phyloP scores from a whole-genome alignment of 2,113 vertebrate species.

The Pteropus alecto region DNA sequence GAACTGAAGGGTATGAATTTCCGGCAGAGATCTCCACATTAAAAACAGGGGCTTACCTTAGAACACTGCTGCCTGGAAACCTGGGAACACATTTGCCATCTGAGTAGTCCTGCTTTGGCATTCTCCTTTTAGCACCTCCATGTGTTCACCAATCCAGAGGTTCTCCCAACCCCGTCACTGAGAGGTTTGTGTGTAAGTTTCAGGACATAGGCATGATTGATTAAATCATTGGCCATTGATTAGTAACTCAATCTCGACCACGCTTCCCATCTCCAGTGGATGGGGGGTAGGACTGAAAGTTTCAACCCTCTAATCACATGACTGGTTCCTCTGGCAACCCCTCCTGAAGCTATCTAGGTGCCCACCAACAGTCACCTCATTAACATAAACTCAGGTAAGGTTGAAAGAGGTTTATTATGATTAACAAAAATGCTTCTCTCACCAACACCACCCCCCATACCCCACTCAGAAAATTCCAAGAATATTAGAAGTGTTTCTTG shows the following conservation, averaged over 20 bases:
- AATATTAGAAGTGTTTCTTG: background rate
- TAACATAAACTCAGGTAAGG: background rate
- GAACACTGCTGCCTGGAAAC: background rate
- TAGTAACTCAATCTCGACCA: background rate
- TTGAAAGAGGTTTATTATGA: background rate
- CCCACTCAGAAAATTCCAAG: background rate
- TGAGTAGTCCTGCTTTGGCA: background rate
- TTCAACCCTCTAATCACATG: background rate
- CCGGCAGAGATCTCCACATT: background rate
- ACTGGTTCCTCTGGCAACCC: background rate
- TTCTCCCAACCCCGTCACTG: background rate
- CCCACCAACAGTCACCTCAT: background rate
- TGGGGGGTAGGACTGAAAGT: background rate
- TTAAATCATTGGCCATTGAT: background rate
- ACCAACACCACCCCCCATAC: background rate
- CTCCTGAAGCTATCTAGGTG: background rate
- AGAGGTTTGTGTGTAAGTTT: background rate
- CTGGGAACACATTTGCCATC: too few relatives aligned
- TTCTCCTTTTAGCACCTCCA: background rate
- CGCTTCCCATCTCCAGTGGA: background rate
- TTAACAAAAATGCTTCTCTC: background rate
- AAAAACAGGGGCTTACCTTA: background rate
- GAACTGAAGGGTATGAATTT: background rate
- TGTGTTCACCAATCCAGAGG: background rate
- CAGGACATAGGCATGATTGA: background rate